Evolutionary conservation across 2,797 vertebrate species (phyloP).

Genomic region (Amblyraja radiata): DNA sequence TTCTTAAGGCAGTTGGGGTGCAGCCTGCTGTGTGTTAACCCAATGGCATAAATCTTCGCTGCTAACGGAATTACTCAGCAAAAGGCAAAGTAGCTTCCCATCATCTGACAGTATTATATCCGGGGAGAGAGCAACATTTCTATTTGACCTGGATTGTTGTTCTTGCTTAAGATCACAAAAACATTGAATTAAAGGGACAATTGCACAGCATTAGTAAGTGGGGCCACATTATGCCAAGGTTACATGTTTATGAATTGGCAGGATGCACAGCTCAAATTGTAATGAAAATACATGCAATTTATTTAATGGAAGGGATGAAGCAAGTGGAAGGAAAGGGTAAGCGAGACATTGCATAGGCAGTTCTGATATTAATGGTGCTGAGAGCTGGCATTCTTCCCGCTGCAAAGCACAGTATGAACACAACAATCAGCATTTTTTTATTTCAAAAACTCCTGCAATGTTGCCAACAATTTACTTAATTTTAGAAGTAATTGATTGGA

Average conservation of each 20-base stretch:
- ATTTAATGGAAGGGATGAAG: no score
- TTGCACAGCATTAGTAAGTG: not conserved
- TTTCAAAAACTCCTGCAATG: not conserved
- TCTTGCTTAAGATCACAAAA: not conserved
- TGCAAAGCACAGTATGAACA: no score
- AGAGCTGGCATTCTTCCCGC: no score
- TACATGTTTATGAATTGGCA: not conserved
- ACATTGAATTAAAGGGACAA: not conserved
- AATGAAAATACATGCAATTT: not conserved
- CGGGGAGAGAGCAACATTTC: not conserved
- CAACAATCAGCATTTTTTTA: no score
- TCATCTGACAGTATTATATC: not conserved
- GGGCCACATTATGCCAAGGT: not conserved
- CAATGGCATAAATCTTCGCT: not conserved
- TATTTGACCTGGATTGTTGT: not conserved
- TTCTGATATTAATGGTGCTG: no score
- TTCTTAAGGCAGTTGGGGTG: not conserved
- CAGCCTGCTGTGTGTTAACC: not conserved
- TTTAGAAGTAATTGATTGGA: no score
- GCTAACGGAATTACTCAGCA: not conserved
- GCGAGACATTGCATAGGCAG: no score
- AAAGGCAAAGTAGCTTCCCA: not conserved
- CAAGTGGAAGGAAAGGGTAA: no score
- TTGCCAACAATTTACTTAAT: constrained; percentile 1
- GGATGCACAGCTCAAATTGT: not conserved